phyloP scores from a whole-genome alignment of 2,797 vertebrate genomes.

The Sebastes flavidus region DNA sequence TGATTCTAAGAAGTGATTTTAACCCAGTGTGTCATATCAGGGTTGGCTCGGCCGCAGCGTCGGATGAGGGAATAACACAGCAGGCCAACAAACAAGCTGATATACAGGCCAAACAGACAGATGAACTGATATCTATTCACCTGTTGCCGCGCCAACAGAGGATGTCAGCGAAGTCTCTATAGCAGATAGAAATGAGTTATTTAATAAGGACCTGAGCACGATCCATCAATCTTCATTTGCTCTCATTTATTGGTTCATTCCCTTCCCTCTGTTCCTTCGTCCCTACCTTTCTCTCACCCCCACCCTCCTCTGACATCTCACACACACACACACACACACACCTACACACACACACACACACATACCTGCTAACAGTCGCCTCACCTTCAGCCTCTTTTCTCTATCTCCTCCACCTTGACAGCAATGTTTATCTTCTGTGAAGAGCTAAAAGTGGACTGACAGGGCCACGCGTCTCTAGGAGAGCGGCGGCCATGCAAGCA shows the following conservation, averaged over 20 bases:
- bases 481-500: slow-evolving; percentile 25
- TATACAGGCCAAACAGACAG: slow-evolving; percentile 45
- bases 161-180: slow-evolving; percentile 14
- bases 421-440: slow-evolving; percentile 16
- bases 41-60: neutral
- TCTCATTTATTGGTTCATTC: slow-evolving; percentile 50
- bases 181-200: slow-evolving; percentile 32
- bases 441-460: slow-evolving; percentile 43
- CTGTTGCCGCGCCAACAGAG: neutral
- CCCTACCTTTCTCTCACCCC: neutral
- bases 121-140: slow-evolving; percentile 43
- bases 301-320: neutral
- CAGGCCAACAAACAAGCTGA: slow-evolving; percentile 32
- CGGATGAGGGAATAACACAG: slow-evolving; percentile 18
- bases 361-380: neutral
- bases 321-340: neutral
- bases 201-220: slow-evolving; percentile 38
- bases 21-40: slow-evolving; percentile 28
- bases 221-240: slow-evolving; percentile 57
- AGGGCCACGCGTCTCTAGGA: slow-evolving; percentile 35
- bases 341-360: neutral
- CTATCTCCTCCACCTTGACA: slow-evolving; percentile 16
- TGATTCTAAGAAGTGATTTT: slow-evolving; percentile 35
- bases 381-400: slow-evolving; percentile 14
- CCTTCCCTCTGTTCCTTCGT: neutral